Evolutionary conservation across 2,797 vertebrate genomes (phyloP), one percentile per base, ranked within the genome.

Genomic region (Bovichtus variegatus): DNA sequence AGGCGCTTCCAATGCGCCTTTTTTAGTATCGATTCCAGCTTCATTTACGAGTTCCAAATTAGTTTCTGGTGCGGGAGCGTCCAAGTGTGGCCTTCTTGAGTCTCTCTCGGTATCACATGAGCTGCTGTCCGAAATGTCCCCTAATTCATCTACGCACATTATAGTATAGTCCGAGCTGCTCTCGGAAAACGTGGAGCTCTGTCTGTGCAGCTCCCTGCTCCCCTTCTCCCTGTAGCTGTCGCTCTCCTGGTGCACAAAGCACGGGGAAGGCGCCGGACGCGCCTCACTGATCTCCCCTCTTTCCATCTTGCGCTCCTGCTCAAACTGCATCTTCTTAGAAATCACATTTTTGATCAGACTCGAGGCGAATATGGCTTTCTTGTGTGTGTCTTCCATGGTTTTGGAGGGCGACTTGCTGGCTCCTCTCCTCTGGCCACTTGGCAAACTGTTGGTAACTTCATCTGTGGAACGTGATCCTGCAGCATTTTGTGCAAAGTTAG

Each of bases 251-350:
- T 59, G 81, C 76, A n/a, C 40, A 6, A 55, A 50, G 77, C 82
- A 67, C 71, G 82, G 85, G 0, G 92, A 87, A 4, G 83, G 80
- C 12, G 78, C 54, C 2, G 85, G 90, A 27, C 83, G 91, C 15
- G 88, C 74, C 84, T 99, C 98, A 0, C 86, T 88, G 46, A 98
- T 96, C 86, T 99, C 96, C 6, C 98, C 98, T n/a, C 98, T 86
- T 86, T 99, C 98, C 98, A 99, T 99, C 85, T 96, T 97, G 91
- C 97, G 96, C 92, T 99, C 98, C 66, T 98, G 97, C 81, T 99
- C 98, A 62, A 96, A 96, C 91, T 98, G 97, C 96, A 99, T 99
- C 91, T 99, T 99, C 91, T 99, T 99, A 25, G 97, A 98, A 88
- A 99, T 96, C 0, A 99, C 96, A 71, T 98, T 99, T 93, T 99